Evolutionary conservation across 2,797 vertebrate species (phyloP).

Genomic region (Syngnathus rostellatus): DNA sequence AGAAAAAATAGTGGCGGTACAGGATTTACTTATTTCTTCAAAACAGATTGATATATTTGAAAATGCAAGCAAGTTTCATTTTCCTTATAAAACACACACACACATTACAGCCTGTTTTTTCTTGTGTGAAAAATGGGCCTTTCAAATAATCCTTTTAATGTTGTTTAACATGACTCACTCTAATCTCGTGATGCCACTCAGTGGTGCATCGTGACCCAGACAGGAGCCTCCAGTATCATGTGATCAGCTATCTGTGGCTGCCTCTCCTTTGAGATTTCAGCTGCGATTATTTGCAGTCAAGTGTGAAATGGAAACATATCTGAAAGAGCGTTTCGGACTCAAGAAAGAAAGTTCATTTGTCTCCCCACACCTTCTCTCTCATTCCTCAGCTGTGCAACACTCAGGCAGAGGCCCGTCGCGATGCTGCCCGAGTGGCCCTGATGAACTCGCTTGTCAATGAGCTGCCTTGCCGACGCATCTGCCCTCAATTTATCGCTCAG

Average conservation of each 20-base stretch:
- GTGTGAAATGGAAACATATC: constrained; percentile 31
- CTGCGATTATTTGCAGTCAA: constrained; percentile 41
- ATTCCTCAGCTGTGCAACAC: constrained; percentile 74
- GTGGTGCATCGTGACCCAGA: constrained; percentile 35
- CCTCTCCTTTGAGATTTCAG: constrained; percentile 38
- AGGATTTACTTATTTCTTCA: too few species aligned
- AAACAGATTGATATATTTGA: too few species aligned
- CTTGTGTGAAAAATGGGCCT: too few species aligned
- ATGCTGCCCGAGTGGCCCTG: constrained; percentile 83
- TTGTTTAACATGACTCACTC: constrained; percentile 19
- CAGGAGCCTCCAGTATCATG: constrained; percentile 39
- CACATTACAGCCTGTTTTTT: too few species aligned
- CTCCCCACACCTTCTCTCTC: not conserved
- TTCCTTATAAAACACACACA: too few species aligned
- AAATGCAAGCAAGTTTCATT: too few species aligned
- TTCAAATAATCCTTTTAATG: not conserved
- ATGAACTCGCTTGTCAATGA: constrained; percentile 90
- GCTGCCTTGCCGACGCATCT: constrained; percentile 78
- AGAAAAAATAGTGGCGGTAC: too few species aligned
- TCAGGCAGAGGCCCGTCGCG: constrained; percentile 83
- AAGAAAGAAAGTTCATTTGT: not conserved
- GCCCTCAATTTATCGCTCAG: constrained; percentile 76
- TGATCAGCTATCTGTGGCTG: constrained; percentile 44
- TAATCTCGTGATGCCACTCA: constrained; percentile 36
- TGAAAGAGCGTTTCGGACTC: not conserved